A percentile compares a stretch with the other conserved stretches of the same genome.
Evolutionary conservation across 2,888 invertebrate species (phyloP).

Genomic region (Tipula vernalis): DNA sequence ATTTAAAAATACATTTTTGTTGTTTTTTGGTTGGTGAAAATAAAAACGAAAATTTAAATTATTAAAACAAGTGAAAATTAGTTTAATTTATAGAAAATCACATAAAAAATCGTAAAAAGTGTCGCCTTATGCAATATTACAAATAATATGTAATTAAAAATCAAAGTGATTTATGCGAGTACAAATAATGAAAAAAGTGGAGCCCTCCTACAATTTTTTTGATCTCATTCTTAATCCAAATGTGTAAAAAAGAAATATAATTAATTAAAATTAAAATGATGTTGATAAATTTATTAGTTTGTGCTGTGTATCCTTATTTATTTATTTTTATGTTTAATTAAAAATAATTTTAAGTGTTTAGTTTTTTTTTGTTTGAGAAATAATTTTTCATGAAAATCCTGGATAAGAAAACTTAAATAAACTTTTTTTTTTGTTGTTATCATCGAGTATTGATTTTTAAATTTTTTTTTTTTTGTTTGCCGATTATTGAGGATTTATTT

Average conservation of each 20-base stretch:
- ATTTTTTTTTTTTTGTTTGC: background rate
- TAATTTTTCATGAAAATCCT: background rate
- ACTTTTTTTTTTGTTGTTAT: background rate
- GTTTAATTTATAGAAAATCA: background rate
- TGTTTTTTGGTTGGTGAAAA: background rate
- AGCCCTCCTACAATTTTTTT: background rate
- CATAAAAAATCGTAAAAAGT: background rate
- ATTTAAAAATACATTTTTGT: background rate
- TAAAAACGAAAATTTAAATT: background rate
- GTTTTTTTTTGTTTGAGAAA: background rate
- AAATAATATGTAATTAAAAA: background rate
- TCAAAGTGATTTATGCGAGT: background rate
- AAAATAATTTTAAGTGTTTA: background rate
- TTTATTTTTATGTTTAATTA: background rate
- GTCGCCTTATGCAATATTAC: background rate
- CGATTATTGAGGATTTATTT: background rate
- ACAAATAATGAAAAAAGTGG: background rate
- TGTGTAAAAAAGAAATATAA: background rate
- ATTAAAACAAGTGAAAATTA: background rate
- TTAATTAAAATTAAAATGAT: background rate
- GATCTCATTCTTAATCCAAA: background rate
- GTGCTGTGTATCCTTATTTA: background rate
- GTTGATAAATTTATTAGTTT: background rate
- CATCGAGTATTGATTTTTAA: background rate
- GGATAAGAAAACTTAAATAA: background rate